Evolutionary conservation across 2,888 invertebrate genomes (phyloP).

Genomic region (Zhuqinia jingwanae): DNA sequence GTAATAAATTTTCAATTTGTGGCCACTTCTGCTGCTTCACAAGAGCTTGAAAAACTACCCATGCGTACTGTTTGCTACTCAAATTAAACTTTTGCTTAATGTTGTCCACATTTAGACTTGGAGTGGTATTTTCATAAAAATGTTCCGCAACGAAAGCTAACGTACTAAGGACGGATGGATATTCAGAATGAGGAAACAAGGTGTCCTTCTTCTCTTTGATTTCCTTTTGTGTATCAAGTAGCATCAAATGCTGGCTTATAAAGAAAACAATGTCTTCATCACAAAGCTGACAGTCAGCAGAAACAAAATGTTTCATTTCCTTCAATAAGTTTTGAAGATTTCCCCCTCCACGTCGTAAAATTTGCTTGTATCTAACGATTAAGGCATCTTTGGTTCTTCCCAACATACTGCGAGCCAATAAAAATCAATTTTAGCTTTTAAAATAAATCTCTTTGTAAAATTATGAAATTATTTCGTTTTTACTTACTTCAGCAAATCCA

Average conservation of each 20-base stretch:
- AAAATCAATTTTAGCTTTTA: background rate
- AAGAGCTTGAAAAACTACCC: constrained; percentile 86
- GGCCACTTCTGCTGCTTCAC: constrained; percentile 85
- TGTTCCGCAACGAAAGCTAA: constrained; percentile 75
- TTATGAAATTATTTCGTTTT: too few relatives aligned
- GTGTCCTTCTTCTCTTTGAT: constrained; percentile 77
- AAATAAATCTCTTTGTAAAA: too few relatives aligned
- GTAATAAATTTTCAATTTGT: constrained; percentile 84
- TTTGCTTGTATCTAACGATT: constrained; percentile 76
- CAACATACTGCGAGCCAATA: constrained; percentile 84
- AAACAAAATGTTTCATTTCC: constrained; percentile 77
- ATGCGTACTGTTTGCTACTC: constrained; percentile 86
- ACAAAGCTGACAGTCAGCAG: constrained; percentile 77
- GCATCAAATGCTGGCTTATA: constrained; percentile 75
- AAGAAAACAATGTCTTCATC: constrained; percentile 75
- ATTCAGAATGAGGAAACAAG: constrained; percentile 67
- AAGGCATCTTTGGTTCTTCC: constrained; percentile 86
- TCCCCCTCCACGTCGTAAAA: constrained; percentile 72
- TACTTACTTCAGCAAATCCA: constrained; percentile 87
- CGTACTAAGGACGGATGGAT: constrained; percentile 77
- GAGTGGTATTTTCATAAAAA: constrained; percentile 73
- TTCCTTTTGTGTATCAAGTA: constrained; percentile 76
- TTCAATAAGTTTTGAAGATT: constrained; percentile 76
- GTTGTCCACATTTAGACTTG: constrained; percentile 68
- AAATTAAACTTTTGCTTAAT: constrained; percentile 81